Evolutionary conservation across 2,888 invertebrate species (phyloP).

Genomic region (Panorpa germanica): DNA sequence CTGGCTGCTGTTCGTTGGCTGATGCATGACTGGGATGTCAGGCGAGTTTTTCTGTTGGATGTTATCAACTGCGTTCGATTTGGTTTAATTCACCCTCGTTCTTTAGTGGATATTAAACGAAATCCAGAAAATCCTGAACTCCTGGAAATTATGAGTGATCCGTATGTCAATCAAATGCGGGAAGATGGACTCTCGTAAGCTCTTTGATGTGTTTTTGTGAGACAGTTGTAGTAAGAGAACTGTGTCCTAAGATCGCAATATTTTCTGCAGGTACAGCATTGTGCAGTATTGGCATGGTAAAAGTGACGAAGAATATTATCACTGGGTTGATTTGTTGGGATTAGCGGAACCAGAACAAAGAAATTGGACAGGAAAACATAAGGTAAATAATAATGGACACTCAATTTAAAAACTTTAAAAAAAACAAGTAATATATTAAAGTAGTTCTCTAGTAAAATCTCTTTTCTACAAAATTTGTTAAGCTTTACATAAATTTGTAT

Average conservation of each 20-base stretch:
- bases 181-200: slow-evolving; percentile 39
- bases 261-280: slow-evolving; percentile 27
- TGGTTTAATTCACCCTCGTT: slow-evolving; percentile 37
- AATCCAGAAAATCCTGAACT: slow-evolving; percentile 40
- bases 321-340: slow-evolving; percentile 32
- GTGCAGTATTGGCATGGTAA: slow-evolving; percentile 37
- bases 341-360: slow-evolving; percentile 30
- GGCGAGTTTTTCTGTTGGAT: slow-evolving; percentile 26
- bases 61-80: slow-evolving; percentile 35
- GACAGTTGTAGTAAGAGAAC: not conserved
- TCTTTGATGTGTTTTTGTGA: too few relatives aligned
- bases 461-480: not conserved
- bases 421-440: not conserved
- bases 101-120: slow-evolving; percentile 36
- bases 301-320: slow-evolving; percentile 31
- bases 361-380: slow-evolving; percentile 35
- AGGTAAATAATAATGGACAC: slow-evolving; percentile 21
- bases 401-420: slow-evolving; percentile 4
- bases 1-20: slow-evolving; percentile 42
- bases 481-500: not conserved
- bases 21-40: slow-evolving; percentile 31
- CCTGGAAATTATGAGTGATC: slow-evolving; percentile 29
- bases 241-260: not conserved
- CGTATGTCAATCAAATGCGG: slow-evolving; percentile 34
- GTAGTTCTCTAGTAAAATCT: too few relatives aligned